phyloP scores from a whole-genome alignment of 2,888 invertebrate genomes.

The Drosophila rubida region DNA sequence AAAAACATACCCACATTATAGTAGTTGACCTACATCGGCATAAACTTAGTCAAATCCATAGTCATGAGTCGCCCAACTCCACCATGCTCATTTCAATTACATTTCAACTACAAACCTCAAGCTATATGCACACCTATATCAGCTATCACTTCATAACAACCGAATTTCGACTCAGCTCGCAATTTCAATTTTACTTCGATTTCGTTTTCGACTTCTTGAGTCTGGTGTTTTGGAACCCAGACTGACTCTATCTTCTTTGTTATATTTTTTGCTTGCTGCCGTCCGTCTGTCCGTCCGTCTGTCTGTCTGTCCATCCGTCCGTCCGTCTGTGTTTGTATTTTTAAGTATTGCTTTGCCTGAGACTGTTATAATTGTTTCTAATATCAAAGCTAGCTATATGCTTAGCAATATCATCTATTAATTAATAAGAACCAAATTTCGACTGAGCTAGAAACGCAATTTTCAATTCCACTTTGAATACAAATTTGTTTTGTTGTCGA shows the following conservation, averaged over 20 bases:
- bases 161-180: not conserved
- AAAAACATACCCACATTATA: conserved; percentile 20
- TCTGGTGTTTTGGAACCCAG: too few relatives aligned
- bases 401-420: conserved; percentile 8
- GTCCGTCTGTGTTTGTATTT: too few relatives aligned
- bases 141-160: conserved; percentile 19
- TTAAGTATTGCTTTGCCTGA: too few relatives aligned
- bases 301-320: too few relatives aligned
- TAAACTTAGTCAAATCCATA: not conserved
- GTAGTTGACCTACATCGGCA: conserved; percentile 7
- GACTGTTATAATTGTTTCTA: too few relatives aligned
- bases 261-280: not conserved
- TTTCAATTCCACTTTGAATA: not conserved
- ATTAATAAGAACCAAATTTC: conserved; percentile 9
- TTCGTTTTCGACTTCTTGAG: not conserved
- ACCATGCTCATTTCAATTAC: not conserved
- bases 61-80: conserved; percentile 2
- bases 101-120: not conserved
- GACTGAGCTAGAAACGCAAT: not conserved
- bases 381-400: too few relatives aligned
- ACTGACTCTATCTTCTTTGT: not conserved
- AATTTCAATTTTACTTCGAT: not conserved
- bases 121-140: conserved; percentile 1
- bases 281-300: too few relatives aligned
- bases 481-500: not conserved